Evolutionary conservation across 2,888 invertebrate genomes (phyloP).

Genomic region (Galeruca laticollis): DNA sequence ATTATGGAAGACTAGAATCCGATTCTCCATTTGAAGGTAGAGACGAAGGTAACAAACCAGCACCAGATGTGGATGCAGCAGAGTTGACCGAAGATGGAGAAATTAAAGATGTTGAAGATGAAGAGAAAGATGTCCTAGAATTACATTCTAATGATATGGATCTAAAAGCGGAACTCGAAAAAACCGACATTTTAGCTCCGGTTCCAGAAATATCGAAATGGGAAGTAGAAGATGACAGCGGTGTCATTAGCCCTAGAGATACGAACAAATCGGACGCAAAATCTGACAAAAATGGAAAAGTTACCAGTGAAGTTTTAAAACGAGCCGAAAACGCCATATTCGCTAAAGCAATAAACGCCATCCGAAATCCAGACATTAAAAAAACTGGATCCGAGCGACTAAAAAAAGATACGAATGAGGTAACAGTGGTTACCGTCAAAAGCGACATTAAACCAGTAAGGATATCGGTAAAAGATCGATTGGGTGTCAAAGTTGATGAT

Average conservation of each 20-base stretch:
- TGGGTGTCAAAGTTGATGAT: conserved; percentile 82
- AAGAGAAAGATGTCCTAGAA: conserved; percentile 71
- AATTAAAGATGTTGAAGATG: conserved; percentile 62
- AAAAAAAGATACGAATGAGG: conserved; percentile 57
- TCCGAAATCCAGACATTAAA: conserved; percentile 79
- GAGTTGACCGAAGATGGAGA: conserved; percentile 51
- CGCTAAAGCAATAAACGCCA: conserved; percentile 87
- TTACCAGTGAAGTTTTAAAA: conserved; percentile 89
- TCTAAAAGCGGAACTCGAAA: conserved; percentile 67
- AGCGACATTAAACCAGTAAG: conserved; percentile 70
- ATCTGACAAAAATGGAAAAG: conserved; percentile 73
- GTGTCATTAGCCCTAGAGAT: conserved; percentile 54
- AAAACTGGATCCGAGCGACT: conserved; percentile 79
- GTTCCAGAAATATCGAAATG: conserved; percentile 88
- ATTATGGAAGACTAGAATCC: conserved; percentile 67
- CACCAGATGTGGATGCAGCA: conserved; percentile 45
- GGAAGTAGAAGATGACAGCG: conserved; percentile 81
- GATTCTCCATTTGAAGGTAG: conserved; percentile 37
- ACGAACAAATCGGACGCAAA: conserved; percentile 58
- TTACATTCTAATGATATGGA: conserved; percentile 72
- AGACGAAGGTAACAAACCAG: conserved; percentile 29
- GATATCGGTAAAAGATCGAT: conserved; percentile 82
- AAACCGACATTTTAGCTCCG: conserved; percentile 76
- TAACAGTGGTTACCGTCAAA: conserved; percentile 13
- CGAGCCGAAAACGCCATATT: conserved; percentile 93